Conservation (phyloP, 1,140 invertebrate genomes). For the Eueides isabella region DNA sequence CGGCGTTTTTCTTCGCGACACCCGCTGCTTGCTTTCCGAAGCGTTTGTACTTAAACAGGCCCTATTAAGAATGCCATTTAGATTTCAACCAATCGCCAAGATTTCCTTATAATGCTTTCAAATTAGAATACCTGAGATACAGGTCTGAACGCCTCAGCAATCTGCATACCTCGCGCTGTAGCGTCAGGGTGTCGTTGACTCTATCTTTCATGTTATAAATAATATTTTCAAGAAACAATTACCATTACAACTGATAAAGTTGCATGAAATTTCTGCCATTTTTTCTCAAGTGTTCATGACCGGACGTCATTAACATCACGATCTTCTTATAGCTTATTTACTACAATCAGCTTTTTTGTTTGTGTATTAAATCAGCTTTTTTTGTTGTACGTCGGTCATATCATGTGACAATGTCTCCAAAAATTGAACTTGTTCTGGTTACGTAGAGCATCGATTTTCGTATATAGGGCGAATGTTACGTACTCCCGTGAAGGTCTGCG, state of each 20-base stretch:
- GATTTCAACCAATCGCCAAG: constrained; percentile 20
- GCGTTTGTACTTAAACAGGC: not conserved
- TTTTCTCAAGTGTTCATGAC: not conserved
- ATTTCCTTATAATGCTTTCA: constrained; percentile 22
- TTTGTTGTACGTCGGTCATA: not conserved
- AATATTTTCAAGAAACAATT: not conserved
- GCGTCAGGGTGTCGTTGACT: not conserved
- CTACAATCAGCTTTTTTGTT: not conserved
- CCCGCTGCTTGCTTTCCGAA: constrained; percentile 2
- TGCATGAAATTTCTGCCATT: not conserved
- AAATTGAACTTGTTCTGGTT: constrained; percentile 71
- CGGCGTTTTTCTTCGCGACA: not conserved
- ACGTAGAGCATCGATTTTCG: constrained; percentile 66
- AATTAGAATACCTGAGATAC: constrained; percentile 35
- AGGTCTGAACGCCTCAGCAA: constrained; percentile 10
- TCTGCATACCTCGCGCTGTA: constrained; percentile 18
- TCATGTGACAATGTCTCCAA: constrained; percentile 11
- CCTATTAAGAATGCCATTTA: constrained; percentile 16
- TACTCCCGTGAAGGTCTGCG: constrained; percentile 64
- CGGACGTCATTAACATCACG: not conserved
- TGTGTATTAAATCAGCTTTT: not conserved
- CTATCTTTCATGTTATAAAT: not conserved
- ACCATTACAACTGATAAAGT: not conserved
- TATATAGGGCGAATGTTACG: constrained; percentile 69
- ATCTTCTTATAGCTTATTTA: not conserved